These are phyloP conservation scores for Elephas maximus DNA, from an alignment of 2,113 vertebrate species.

Conservation along the genomic window DNA sequence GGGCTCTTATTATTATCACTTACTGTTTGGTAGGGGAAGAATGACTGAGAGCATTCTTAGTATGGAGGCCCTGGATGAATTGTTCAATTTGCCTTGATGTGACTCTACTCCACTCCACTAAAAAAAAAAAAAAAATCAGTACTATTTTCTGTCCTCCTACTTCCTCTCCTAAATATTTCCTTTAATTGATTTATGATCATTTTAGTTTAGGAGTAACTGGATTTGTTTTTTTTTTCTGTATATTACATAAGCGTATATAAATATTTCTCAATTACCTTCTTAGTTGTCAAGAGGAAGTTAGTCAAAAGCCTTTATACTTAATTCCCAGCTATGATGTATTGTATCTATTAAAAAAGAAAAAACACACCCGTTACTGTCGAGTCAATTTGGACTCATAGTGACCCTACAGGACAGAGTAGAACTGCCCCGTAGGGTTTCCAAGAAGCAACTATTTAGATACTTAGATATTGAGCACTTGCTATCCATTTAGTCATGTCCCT, in stretches of 20 bases:
- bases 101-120: neutral
- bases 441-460: neutral
- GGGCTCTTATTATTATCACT: neutral
- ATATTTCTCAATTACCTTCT: neutral
- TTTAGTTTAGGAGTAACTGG: slow-evolving; percentile 44
- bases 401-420: too few relatives aligned
- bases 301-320: neutral
- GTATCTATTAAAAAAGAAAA: neutral
- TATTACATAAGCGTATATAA: neutral
- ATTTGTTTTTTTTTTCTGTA: neutral
- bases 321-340: neutral
- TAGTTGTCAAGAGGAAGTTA: neutral
- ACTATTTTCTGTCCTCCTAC: neutral
- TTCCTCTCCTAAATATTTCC: slow-evolving; percentile 11
- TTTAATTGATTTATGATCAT: slow-evolving; percentile 28
- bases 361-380: too few relatives aligned
- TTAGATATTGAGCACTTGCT: neutral
- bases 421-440: too few relatives aligned
- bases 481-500: neutral
- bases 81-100: slow-evolving; percentile 25
- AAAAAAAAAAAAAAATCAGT: neutral
- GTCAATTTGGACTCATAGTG: too few relatives aligned
- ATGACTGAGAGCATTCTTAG: neutral
- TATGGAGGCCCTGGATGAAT: neutral
- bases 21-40: neutral